Evolutionary conservation across 2,113 vertebrate genomes (phyloP), one percentile per base, ranked within the genome.

Genomic region (Epinephelus cyanopodus): DNA sequence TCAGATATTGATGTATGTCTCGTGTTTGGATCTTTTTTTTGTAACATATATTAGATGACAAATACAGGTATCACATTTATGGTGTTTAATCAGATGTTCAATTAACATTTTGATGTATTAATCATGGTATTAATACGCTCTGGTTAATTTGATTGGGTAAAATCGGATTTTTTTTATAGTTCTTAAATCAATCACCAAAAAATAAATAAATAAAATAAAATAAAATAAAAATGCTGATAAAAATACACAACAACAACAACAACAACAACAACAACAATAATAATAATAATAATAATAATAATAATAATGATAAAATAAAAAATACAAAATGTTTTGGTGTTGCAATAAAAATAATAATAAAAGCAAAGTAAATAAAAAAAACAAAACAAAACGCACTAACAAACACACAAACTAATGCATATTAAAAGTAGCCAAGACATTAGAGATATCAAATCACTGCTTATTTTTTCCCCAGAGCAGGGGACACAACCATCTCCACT

Each of bases 81-180:
- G 14, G 0, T 1, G 37, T 37, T 47, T 56, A 29, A 29, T 33
- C 0, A 6, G 18, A n/a, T n/a, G 6, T 11, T n/a, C 5, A 0
- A 17, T 18, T 2, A 18, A 45, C 25, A 23, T 23, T 50, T 58
- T 37, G 4, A 14, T 12, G 21, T 37, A 12, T 29, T 4, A 29
- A 29, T 29, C 29, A 29, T 29, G 29, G 29, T 29, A 53, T 42
- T 11, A 2, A 39, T 7, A 9, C 11, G 15, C 5, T 21, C 10
- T 6, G 15, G 4, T 42, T 33, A 33, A 18, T 23, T 5, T 2
- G 1, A 11, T 25, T 0, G 4, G n/a, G n/a, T 21, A 2, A 45
- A 50, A 54, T 42, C 15, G 0, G 21, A 68, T 13, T 48, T 39
- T 19, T 50, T 23, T 23, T 8, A 6, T 8, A 5, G 2, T 0